Conservation (phyloP, 2,888 invertebrate genomes). For the Schizaphis graminum region DNA sequence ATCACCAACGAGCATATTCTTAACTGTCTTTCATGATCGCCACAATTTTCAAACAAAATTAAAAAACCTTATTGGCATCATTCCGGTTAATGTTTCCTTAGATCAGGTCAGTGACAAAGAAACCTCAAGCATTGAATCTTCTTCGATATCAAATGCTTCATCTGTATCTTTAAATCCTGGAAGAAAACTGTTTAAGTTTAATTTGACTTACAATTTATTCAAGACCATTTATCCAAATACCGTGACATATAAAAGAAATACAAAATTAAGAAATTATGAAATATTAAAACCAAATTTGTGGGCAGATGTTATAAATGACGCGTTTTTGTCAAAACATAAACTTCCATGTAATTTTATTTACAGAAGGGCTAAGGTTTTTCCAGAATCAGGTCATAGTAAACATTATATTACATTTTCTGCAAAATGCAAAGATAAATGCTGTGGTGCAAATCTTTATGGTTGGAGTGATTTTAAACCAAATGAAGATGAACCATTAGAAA, state of each 20-base stretch:
- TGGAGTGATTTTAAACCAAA: conserved; percentile 7
- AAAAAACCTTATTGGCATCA: neutral
- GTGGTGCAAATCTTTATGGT: neutral
- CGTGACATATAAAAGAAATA: neutral
- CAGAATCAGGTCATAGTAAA: too few species aligned
- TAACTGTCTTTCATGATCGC: neutral
- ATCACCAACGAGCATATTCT: neutral
- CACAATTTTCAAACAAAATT: conserved; percentile 4
- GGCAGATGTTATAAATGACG: neutral
- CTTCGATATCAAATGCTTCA: neutral
- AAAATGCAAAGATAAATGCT: too few species aligned
- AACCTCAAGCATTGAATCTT: neutral
- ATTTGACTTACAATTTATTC: neutral
- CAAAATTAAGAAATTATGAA: neutral
- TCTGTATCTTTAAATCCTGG: neutral
- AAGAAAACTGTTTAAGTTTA: conserved; percentile 8
- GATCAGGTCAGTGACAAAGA: neutral
- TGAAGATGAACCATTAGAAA: neutral
- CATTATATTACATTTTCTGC: too few species aligned
- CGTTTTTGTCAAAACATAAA: neutral
- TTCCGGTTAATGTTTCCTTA: neutral
- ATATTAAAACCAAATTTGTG: neutral
- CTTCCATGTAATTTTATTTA: too few species aligned
- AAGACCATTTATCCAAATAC: neutral
- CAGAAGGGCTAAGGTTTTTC: neutral